Conservation (phyloP, 2,113 vertebrate genomes). For the Ramphastos sulfuratus region DNA sequence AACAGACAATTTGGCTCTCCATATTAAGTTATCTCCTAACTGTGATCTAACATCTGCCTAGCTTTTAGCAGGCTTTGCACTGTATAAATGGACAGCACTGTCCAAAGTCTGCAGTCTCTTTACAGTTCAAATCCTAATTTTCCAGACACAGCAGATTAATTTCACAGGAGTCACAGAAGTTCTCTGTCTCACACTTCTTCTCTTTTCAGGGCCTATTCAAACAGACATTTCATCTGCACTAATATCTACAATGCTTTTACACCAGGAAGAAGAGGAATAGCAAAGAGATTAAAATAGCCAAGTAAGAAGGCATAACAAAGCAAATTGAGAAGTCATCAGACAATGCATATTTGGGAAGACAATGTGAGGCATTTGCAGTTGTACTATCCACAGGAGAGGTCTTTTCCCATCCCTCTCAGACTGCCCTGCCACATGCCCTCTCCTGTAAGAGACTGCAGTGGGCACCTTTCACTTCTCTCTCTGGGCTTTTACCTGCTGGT, state of each 20-base stretch:
- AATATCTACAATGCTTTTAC: neutral
- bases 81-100: neutral
- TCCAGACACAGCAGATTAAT: neutral
- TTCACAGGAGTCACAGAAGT: neutral
- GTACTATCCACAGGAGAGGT: neutral
- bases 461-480: neutral
- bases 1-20: neutral
- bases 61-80: neutral
- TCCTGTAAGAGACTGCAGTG: neutral
- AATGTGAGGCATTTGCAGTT: neutral
- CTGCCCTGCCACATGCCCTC: neutral
- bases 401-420: neutral
- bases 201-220: neutral
- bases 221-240: neutral
- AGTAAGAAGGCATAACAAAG: neutral
- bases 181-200: neutral
- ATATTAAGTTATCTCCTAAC: neutral
- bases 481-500: neutral
- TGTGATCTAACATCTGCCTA: neutral
- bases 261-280: neutral
- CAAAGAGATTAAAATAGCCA: neutral
- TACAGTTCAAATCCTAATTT: constrained; percentile 7
- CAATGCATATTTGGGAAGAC: neutral
- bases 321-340: neutral
- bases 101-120: neutral